Evolutionary conservation across 2,113 vertebrate genomes (phyloP), one percentile per base, ranked within the genome.

Genomic region (Cromileptes altivelis): DNA sequence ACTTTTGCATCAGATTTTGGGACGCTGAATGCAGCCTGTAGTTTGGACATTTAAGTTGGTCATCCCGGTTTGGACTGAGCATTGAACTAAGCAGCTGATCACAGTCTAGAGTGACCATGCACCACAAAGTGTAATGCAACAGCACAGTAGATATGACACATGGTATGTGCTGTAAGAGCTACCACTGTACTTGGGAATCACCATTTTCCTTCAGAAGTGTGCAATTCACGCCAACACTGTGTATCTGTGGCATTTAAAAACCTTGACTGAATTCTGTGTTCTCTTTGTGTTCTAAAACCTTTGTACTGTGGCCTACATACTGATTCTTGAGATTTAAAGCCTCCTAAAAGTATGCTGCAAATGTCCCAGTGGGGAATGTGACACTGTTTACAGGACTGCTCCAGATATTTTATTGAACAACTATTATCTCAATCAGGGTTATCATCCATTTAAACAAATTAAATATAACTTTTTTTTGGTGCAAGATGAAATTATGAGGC

Each of bases 371-470:
- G 83, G 79, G 81, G 85, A 78, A 81, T 75, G 75, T 90, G 89
- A 87, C 91, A 70, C 89, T 92, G 89, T 94, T 94, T 94, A 91
- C 85, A 77, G 91, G 84, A 82, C 49, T 88, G 67, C 91, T 89
- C 81, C 71, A 75, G 68, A 80, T 89, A 84, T 87, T 88, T 88
- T 80, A 89, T 78, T 89, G 67, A 77, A 82, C 69, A 80, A 68
- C 78, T 77, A 55, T 71, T 17, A 80, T 85, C 77, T 87, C 79
- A 86, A 87, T 93, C 86, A 87, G 69, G 70, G 37, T 72, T 58
- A 55, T 76, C 79, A 72, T 80, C 19, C 25, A 10, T 73, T 78
- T 7, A 80, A 85, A 71, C 68, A 73, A 71, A 64, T 42, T 65
- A 42, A 84, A 50, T 33, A 47, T 30, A 50, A 47, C 15, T 33